These are phyloP conservation scores for Amyelois transitella DNA, from an alignment of 1,140 invertebrate genomes.

Conservation along the genomic window DNA sequence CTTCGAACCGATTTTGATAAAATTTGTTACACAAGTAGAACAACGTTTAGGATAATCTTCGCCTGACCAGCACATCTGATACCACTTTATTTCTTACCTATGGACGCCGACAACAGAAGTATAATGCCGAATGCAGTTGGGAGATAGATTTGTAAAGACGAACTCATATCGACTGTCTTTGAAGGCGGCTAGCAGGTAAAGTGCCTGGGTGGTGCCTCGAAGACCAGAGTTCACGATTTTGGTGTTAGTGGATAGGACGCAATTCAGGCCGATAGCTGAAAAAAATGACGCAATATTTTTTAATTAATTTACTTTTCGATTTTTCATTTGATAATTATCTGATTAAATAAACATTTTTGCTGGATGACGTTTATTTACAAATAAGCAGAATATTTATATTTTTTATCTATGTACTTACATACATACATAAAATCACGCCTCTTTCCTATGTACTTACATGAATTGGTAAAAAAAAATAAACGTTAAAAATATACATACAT, in stretches of 20 bases:
- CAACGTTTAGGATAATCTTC: too few species aligned
- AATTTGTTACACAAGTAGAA: too few species aligned
- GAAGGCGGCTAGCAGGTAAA: constrained; percentile 91
- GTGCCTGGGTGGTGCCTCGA: constrained; percentile 89
- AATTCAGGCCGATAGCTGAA: constrained; percentile 93
- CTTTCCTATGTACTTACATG: too few species aligned
- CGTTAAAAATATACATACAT: too few species aligned
- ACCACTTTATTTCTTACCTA: constrained; percentile 78
- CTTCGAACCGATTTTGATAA: too few species aligned
- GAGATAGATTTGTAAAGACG: constrained; percentile 94
- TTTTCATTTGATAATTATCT: not conserved
- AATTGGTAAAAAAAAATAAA: too few species aligned
- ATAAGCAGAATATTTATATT: too few species aligned
- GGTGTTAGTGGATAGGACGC: constrained; percentile 87
- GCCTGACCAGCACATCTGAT: too few species aligned
- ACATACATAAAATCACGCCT: too few species aligned
- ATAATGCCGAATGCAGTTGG: constrained; percentile 89
- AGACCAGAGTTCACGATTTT: constrained; percentile 92
- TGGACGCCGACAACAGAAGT: constrained; percentile 92
- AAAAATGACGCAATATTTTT: constrained; percentile 23
- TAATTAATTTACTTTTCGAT: not conserved
- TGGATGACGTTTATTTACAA: too few species aligned
- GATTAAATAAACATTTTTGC: too few species aligned
- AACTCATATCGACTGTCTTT: constrained; percentile 95
- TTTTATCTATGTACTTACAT: too few species aligned